Conservation (phyloP, 2,888 invertebrate genomes). For the Andrena trimmerana region DNA sequence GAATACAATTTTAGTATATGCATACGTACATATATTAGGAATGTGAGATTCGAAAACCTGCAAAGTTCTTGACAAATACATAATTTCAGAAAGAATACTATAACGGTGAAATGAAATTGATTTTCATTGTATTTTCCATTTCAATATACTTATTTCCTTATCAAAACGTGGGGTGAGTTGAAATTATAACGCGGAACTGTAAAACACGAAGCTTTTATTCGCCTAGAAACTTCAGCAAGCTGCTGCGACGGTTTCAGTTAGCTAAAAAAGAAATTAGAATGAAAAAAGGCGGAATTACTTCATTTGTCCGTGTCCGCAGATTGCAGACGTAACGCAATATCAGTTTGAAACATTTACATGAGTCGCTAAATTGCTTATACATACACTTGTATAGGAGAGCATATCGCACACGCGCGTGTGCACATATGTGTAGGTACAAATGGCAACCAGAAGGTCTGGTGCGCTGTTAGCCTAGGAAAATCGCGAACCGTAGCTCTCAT, state of each 20-base stretch:
- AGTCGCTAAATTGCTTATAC: constrained; percentile 29
- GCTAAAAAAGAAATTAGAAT: background rate
- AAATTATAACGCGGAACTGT: too few relatives aligned
- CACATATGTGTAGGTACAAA: background rate
- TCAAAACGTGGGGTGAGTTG: too few relatives aligned
- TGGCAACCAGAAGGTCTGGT: constrained; percentile 27
- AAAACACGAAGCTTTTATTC: too few relatives aligned
- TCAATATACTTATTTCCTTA: too few relatives aligned
- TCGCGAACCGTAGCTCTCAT: constrained; percentile 45
- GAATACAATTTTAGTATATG: background rate
- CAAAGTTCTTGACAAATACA: too few relatives aligned
- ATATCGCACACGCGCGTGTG: background rate
- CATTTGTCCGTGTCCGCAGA: constrained; percentile 19
- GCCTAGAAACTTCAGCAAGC: too few relatives aligned
- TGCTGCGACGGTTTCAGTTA: background rate
- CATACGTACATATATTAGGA: background rate
- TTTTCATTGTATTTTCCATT: too few relatives aligned
- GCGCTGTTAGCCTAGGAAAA: constrained; percentile 45
- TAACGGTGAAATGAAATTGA: too few relatives aligned
- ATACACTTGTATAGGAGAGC: background rate
- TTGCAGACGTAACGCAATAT: constrained; percentile 45
- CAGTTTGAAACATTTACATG: constrained; percentile 49
- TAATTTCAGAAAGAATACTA: too few relatives aligned
- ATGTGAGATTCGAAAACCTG: background rate
- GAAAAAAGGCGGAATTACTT: constrained; percentile 15